Conservation (phyloP, 2,113 vertebrate genomes). For the Equus quagga region DNA sequence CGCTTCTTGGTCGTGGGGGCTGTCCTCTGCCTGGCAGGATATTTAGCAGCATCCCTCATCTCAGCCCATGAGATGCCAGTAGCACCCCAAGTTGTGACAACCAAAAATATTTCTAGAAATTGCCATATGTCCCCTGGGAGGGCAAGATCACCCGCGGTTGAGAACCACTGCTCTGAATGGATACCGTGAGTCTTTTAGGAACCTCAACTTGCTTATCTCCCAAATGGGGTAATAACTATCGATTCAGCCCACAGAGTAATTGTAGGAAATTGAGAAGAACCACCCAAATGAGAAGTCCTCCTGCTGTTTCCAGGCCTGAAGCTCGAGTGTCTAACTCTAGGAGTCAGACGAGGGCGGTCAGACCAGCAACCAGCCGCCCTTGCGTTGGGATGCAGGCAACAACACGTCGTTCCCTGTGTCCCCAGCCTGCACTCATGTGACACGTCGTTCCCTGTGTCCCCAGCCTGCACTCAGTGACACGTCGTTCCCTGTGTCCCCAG, state of each 20-base stretch:
- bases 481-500: no score
- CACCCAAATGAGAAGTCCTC: background rate
- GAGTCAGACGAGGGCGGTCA: background rate
- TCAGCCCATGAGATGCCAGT: background rate
- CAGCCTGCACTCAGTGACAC: background rate
- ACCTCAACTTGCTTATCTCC: background rate
- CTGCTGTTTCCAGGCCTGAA: background rate
- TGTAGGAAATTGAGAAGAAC: background rate
- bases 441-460: background rate
- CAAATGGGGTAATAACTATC: background rate
- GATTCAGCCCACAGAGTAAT: background rate
- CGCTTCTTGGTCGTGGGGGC: background rate
- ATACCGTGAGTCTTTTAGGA: background rate
- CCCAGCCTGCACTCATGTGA: background rate
- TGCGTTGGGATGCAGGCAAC: rapidly evolving
- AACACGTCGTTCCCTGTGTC: background rate
- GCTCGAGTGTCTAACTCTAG: background rate
- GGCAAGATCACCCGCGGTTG: background rate
- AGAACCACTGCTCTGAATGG: background rate
- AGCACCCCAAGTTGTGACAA: background rate
- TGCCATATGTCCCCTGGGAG: background rate
- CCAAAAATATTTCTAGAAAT: background rate
- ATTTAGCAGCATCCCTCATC: background rate
- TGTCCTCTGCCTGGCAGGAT: background rate
- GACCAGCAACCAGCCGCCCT: background rate